A percentile compares a stretch with the other conserved stretches of the same genome.
phyloP scores from a whole-genome alignment of 2,113 vertebrate genomes.

The Hippotragus niger region DNA sequence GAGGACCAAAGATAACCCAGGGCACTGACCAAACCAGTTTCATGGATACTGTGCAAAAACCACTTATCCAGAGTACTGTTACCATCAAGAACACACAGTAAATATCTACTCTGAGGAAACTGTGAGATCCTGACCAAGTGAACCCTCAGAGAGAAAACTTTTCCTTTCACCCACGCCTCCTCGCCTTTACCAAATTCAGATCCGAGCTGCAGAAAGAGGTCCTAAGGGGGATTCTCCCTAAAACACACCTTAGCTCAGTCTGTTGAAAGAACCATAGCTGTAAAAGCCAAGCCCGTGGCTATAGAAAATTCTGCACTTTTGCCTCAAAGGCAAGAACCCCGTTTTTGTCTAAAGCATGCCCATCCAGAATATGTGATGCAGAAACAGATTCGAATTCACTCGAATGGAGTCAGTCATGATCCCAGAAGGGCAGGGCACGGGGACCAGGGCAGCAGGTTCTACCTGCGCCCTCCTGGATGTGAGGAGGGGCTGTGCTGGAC shows the following conservation, averaged over 20 bases:
- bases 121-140: neutral
- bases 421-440: neutral
- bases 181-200: neutral
- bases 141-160: neutral
- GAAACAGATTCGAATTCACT: neutral
- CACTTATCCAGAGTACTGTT: too few species aligned
- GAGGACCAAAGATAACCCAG: neutral
- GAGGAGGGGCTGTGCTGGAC: neutral
- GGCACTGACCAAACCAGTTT: neutral
- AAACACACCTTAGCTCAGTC: accelerated
- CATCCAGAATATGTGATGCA: neutral
- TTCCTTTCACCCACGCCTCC: neutral
- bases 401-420: neutral
- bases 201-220: neutral
- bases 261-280: neutral
- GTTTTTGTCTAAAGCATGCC: neutral
- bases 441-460: neutral
- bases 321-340: neutral
- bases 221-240: neutral
- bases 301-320: neutral
- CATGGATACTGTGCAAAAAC: neutral
- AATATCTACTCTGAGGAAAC: neutral
- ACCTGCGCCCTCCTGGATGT: neutral
- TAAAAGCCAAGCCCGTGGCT: neutral
- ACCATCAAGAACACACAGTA: neutral